Conservation (phyloP, 2,113 vertebrate genomes). For the Pica pica region DNA sequence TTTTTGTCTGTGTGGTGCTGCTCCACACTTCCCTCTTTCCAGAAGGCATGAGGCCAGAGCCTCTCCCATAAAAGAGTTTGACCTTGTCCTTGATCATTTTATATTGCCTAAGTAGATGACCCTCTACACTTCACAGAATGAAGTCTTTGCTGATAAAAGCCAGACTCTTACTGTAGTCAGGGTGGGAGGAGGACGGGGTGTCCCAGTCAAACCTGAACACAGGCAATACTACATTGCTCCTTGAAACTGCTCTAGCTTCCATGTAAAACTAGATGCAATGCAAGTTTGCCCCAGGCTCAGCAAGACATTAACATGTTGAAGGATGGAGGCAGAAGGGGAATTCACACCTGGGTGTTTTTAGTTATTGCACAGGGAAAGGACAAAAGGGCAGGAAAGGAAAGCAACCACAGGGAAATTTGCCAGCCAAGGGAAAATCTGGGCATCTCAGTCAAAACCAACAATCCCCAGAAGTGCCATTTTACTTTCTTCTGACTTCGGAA, state of each 20-base stretch:
- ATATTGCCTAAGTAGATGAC: background rate
- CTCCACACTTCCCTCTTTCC: background rate
- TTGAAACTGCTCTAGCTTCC: background rate
- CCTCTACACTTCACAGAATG: background rate
- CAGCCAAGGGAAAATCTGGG: background rate
- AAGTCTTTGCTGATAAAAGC: background rate
- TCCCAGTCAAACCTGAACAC: background rate
- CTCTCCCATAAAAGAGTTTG: background rate
- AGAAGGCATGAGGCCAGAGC: background rate
- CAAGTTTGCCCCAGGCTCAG: background rate
- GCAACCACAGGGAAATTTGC: background rate
- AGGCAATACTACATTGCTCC: fast-evolving
- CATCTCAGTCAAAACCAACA: background rate
- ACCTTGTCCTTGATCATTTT: background rate
- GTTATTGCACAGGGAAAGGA: background rate
- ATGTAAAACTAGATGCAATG: background rate
- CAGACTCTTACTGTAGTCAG: fast-evolving
- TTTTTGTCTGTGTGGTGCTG: fast-evolving
- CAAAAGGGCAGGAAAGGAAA: background rate
- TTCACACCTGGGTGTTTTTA: background rate
- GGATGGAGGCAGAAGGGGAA: background rate
- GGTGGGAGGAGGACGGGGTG: background rate
- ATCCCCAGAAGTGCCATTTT: background rate
- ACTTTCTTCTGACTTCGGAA: background rate
- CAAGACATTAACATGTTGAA: background rate